Conservation (phyloP, 2,113 vertebrate species). For the Cyrtonyx montezumae region DNA sequence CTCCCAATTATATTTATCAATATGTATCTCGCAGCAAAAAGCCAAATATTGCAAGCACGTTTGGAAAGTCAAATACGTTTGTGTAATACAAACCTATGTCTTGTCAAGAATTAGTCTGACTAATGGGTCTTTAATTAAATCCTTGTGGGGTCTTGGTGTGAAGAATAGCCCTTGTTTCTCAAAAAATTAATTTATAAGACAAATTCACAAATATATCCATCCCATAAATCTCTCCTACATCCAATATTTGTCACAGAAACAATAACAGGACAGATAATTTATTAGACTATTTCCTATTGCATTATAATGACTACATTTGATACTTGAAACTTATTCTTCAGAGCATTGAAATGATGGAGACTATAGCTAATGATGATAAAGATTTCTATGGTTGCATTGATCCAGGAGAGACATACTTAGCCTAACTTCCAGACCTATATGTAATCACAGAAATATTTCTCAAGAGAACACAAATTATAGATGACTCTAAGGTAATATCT, state of each 20-base stretch:
- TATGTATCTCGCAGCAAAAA: conserved; percentile 77
- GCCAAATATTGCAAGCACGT: conserved; percentile 71
- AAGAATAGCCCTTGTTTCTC: conserved; percentile 68
- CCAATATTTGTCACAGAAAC: conserved; percentile 54
- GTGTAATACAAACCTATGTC: conserved; percentile 81
- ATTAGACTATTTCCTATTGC: conserved; percentile 61
- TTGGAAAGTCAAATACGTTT: conserved; percentile 82
- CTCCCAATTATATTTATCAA: conserved; percentile 76
- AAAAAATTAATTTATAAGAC: conserved; percentile 78
- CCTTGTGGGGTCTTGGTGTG: conserved; percentile 81
- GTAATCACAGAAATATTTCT: conserved; percentile 62
- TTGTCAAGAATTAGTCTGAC: conserved; percentile 83
- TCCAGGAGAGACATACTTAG: conserved; percentile 30
- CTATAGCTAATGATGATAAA: conserved; percentile 61
- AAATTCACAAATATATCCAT: conserved; percentile 72
- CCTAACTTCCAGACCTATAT: conserved; percentile 43
- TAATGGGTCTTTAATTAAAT: conserved; percentile 84
- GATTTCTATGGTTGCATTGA: conserved; percentile 21
- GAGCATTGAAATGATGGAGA: background rate
- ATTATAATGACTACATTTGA: conserved; percentile 15
- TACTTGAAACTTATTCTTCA: conserved; percentile 16
- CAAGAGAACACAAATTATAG: conserved; percentile 57
- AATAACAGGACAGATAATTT: conserved; percentile 67
- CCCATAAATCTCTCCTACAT: conserved; percentile 72
- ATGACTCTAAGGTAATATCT: conserved; percentile 43